phyloP scores from a whole-genome alignment of 2,888 invertebrate species.

The Coenonympha glycerion region DNA sequence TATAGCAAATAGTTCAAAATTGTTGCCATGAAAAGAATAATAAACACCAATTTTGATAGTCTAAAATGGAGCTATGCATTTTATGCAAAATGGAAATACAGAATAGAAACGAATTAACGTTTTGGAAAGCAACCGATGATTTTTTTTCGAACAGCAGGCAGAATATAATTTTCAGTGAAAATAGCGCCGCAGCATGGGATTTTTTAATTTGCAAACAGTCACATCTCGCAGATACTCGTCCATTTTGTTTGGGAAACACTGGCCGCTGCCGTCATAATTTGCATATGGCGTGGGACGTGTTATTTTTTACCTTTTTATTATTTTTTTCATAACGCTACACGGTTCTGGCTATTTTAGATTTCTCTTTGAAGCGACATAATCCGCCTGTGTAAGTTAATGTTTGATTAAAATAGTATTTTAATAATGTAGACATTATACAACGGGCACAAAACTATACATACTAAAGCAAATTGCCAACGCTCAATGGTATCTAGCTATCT shows the following conservation, averaged over 20 bases:
- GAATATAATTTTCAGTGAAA: slow-evolving; percentile 14
- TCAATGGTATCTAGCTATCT: no score
- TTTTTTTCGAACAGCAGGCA: not conserved
- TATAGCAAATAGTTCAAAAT: no score
- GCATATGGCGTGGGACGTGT: slow-evolving; percentile 32
- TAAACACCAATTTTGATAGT: no score
- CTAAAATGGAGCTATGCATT: no score
- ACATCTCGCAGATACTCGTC: slow-evolving; percentile 12
- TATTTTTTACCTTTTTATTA: no score
- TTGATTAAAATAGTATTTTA: no score
- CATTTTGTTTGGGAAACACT: slow-evolving; percentile 18
- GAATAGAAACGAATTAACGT: not conserved
- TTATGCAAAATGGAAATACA: no score
- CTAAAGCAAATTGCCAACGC: no score
- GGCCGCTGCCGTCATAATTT: slow-evolving; percentile 37
- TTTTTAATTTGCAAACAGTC: slow-evolving; percentile 25
- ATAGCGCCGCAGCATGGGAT: slow-evolving; percentile 8
- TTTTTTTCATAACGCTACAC: slow-evolving; percentile 1
- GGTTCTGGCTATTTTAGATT: not conserved
- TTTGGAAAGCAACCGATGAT: not conserved
- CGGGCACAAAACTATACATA: no score
- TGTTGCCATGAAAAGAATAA: no score
- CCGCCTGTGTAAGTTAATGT: not conserved
- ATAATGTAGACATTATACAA: no score
- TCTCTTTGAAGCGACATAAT: slow-evolving; percentile 2